Conservation (phyloP, 2,888 invertebrate genomes). For the Tridacna gigas region DNA sequence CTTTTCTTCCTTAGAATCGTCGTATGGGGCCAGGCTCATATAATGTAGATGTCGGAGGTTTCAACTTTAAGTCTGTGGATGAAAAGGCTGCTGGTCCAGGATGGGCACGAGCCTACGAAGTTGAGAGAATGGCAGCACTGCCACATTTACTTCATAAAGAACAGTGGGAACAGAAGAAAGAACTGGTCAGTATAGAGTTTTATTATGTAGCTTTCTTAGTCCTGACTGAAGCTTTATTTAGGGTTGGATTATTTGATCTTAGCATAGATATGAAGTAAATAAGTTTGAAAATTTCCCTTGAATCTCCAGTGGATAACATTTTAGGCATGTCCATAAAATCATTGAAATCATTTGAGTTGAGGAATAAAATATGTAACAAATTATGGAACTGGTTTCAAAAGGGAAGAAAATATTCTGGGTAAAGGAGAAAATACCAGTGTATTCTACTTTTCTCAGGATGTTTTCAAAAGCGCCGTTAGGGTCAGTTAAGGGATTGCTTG, state of each 20-base stretch:
- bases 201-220: too few species aligned
- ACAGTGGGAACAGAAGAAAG: conserved; percentile 82
- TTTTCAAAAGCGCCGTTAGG: neutral
- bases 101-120: conserved; percentile 82
- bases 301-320: too few species aligned
- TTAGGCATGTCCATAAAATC: too few species aligned
- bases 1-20: conserved; percentile 64
- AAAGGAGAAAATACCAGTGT: neutral
- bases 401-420: neutral
- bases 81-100: conserved; percentile 80
- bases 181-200: conserved; percentile 73
- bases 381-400: too few species aligned
- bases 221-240: too few species aligned
- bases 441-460: neutral
- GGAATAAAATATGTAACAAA: too few species aligned
- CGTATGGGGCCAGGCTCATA: conserved; percentile 82
- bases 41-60: conserved; percentile 77
- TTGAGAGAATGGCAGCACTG: conserved; percentile 80
- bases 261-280: too few species aligned
- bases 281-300: too few species aligned
- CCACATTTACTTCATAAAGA: conserved; percentile 84
- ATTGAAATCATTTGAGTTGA: too few species aligned
- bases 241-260: too few species aligned
- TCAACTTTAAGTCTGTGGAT: conserved; percentile 76
- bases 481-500: too few species aligned